Evolutionary conservation across 2,113 vertebrate genomes (phyloP).

Genomic region (Seriola dumerili): DNA sequence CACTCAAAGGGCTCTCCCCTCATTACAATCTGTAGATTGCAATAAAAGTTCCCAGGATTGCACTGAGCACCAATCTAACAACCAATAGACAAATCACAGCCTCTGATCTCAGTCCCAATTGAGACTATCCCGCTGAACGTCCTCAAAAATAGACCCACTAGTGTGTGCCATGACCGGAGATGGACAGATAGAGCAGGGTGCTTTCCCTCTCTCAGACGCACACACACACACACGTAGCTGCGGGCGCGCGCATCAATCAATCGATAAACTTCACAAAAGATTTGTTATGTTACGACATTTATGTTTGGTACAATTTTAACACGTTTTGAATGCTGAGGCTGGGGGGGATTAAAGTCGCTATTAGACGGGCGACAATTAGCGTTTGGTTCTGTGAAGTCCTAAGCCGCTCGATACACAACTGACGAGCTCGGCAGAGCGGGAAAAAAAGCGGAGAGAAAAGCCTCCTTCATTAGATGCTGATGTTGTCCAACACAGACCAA

Average conservation of each 20-base stretch:
- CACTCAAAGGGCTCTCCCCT: slow-evolving; percentile 80
- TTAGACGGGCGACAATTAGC: slow-evolving; percentile 60
- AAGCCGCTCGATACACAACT: slow-evolving; percentile 30
- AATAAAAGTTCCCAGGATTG: slow-evolving; percentile 77
- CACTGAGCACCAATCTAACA: slow-evolving; percentile 77
- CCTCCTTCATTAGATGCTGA: slow-evolving; percentile 22
- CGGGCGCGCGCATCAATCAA: slow-evolving; percentile 8
- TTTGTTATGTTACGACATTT: slow-evolving; percentile 38
- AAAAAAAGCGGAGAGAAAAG: slow-evolving; percentile 10
- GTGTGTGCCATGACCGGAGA: slow-evolving; percentile 64
- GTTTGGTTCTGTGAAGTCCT: slow-evolving; percentile 47
- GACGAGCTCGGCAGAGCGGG: slow-evolving; percentile 30
- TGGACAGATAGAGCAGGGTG: slow-evolving; percentile 68
- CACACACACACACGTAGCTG: background rate
- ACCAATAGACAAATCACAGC: slow-evolving; percentile 74
- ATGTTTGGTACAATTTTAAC: slow-evolving; percentile 52
- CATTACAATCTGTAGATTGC: slow-evolving; percentile 81
- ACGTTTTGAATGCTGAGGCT: slow-evolving; percentile 20
- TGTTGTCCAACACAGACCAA: background rate
- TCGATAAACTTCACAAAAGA: slow-evolving; percentile 46
- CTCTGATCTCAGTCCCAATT: slow-evolving; percentile 76
- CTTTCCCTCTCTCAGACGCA: background rate
- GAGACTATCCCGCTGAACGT: slow-evolving; percentile 77
- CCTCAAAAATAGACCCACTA: slow-evolving; percentile 69
- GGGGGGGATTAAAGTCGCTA: slow-evolving; percentile 24